These are phyloP conservation scores for Pedionomus torquatus DNA, from an alignment of 2,113 vertebrate genomes.

Conservation along the genomic window DNA sequence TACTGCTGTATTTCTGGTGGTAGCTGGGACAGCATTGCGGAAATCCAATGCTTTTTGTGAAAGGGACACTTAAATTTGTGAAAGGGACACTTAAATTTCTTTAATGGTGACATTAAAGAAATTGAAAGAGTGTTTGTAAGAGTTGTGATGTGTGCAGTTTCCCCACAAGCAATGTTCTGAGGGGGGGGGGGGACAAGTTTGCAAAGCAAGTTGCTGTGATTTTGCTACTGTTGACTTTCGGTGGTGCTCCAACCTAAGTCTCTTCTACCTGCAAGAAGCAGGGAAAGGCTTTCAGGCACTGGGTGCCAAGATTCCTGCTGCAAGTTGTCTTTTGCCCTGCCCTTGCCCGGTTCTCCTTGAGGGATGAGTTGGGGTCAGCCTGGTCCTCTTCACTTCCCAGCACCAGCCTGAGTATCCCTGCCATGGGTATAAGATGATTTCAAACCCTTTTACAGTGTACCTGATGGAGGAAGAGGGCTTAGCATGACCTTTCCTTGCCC, in stretches of 20 bases:
- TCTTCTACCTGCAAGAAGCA: not conserved
- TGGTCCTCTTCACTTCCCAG: not conserved
- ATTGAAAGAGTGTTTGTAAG: not conserved
- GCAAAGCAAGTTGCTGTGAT: not conserved
- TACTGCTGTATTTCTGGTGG: not conserved
- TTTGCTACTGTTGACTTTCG: not conserved
- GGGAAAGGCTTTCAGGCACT: not conserved
- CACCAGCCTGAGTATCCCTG: not conserved
- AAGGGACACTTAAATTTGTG: not conserved
- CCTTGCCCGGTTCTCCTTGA: not conserved
- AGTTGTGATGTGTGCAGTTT: not conserved
- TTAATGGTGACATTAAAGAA: not conserved
- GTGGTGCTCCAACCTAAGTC: not conserved
- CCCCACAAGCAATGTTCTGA: not conserved
- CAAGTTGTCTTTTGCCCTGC: not conserved
- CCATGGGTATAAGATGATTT: accelerated
- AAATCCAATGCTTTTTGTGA: not conserved
- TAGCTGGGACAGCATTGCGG: not conserved
- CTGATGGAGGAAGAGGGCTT: not conserved
- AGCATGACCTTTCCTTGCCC: not conserved
- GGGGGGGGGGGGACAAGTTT: not conserved
- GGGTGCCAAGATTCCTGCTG: not conserved
- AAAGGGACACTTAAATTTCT: not conserved
- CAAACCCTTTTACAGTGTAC: not conserved
- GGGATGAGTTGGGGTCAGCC: not conserved